These are phyloP conservation scores for Maccullochella peelii DNA, from an alignment of 2,113 vertebrate species.

Conservation along the genomic window DNA sequence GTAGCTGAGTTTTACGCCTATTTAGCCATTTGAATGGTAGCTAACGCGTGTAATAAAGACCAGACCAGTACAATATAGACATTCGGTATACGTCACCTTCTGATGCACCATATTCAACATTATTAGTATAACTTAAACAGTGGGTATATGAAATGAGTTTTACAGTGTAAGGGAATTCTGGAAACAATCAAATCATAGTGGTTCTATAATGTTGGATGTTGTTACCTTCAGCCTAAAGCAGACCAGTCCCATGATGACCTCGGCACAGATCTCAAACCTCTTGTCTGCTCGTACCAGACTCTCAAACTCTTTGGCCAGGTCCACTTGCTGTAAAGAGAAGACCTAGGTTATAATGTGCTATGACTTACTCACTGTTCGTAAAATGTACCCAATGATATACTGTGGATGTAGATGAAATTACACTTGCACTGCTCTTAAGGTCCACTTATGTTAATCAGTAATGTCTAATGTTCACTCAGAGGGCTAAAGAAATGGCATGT, in stretches of 20 bases:
- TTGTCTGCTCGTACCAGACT: constrained; percentile 88
- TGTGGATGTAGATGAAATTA: background rate
- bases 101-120: background rate
- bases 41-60: background rate
- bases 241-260: constrained; percentile 93
- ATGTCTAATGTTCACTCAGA: background rate
- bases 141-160: background rate
- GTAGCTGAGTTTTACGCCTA: background rate
- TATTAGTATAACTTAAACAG: background rate
- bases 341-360: background rate
- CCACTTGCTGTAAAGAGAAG: constrained; percentile 86
- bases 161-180: background rate
- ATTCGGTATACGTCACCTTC: background rate
- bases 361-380: background rate
- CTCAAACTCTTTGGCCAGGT: constrained; percentile 92
- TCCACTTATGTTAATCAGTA: background rate
- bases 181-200: background rate
- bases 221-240: constrained; percentile 98
- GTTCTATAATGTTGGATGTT: background rate
- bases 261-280: constrained; percentile 92
- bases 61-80: background rate
- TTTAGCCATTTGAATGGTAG: background rate
- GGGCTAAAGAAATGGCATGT: background rate
- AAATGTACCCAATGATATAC: background rate
- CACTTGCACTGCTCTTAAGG: background rate